Conservation (phyloP, 2,888 invertebrate genomes). For the Melinopterus prodromus region DNA sequence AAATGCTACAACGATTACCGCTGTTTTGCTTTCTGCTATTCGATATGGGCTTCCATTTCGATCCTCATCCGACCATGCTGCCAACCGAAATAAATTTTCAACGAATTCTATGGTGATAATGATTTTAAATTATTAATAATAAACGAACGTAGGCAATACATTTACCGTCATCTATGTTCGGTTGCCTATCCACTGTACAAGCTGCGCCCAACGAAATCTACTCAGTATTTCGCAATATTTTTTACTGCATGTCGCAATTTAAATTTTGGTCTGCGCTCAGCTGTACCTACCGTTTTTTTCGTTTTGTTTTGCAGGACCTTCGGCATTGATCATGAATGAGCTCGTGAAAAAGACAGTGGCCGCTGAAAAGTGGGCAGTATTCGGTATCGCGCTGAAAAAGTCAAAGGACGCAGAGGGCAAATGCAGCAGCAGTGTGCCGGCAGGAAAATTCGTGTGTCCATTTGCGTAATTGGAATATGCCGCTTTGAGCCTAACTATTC, state of each 20-base stretch:
- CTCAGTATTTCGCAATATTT: neutral
- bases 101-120: too few relatives aligned
- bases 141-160: too few relatives aligned
- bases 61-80: neutral
- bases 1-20: constrained; percentile 55
- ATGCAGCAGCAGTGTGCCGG: neutral
- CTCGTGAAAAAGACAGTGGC: neutral
- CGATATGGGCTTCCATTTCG: constrained; percentile 19
- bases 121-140: too few relatives aligned
- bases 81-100: too few relatives aligned
- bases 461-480: constrained; percentile 61
- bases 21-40: constrained; percentile 30
- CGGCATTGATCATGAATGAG: neutral
- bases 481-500: constrained; percentile 56
- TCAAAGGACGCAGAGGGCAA: neutral
- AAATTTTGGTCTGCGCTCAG: too few relatives aligned
- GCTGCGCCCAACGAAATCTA: neutral
- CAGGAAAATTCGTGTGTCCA: constrained; percentile 54
- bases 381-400: neutral
- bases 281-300: neutral
- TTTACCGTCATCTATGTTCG: too few relatives aligned
- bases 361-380: neutral
- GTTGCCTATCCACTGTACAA: too few relatives aligned
- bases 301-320: neutral
- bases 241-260: neutral